Conservation (phyloP, 2,113 vertebrate species). For the Scomber japonicus region DNA sequence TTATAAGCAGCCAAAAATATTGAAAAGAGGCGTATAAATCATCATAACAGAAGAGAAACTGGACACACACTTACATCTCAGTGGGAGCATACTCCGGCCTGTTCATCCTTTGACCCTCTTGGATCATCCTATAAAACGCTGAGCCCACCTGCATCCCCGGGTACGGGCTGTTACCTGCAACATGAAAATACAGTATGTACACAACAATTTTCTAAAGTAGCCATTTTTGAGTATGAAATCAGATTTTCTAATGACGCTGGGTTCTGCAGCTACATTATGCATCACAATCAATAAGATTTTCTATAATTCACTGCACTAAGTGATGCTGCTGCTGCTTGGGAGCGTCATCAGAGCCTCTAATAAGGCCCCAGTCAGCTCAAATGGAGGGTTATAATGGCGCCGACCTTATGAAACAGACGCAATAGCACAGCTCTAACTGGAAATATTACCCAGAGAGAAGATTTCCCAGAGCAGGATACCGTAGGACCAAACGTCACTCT, state of each 20-base stretch:
- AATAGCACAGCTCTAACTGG: slow-evolving; percentile 29
- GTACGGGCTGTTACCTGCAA: slow-evolving; percentile 95
- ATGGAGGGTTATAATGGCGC: slow-evolving; percentile 27
- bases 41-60: background rate
- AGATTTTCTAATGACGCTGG: background rate
- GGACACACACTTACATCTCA: slow-evolving; percentile 89
- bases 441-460: slow-evolving; percentile 93
- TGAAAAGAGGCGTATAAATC: background rate
- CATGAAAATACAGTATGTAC: slow-evolving; percentile 5
- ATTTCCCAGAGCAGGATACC: slow-evolving; percentile 99
- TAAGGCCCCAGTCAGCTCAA: slow-evolving; percentile 12
- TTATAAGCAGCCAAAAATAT: background rate
- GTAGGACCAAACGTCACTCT: slow-evolving; percentile 99
- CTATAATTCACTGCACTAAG: slow-evolving; percentile 21
- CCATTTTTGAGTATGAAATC: background rate
- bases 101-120: slow-evolving; percentile 96
- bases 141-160: slow-evolving; percentile 97
- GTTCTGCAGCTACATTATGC: background rate
- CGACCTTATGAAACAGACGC: slow-evolving; percentile 17
- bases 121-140: slow-evolving; percentile 97
- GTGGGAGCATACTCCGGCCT: slow-evolving; percentile 91
- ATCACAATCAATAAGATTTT: slow-evolving; percentile 31
- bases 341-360: slow-evolving; percentile 25
- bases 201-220: background rate
- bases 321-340: slow-evolving; percentile 29